Evolutionary conservation across 1,140 invertebrate genomes (phyloP).

Genomic region (Drosophila guanche): DNA sequence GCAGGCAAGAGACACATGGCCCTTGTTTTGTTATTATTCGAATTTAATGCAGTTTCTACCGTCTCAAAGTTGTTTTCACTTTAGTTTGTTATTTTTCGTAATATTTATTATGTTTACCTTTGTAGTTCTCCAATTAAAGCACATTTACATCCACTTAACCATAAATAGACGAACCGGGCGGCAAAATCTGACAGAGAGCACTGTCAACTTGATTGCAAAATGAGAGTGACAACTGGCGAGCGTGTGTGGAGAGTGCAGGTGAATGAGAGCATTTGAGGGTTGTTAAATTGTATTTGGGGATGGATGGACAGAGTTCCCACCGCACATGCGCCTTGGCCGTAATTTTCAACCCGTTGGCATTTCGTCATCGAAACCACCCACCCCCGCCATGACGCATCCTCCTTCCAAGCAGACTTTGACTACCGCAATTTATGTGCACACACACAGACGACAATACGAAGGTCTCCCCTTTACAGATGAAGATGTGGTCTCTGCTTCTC

Average conservation of each 20-base stretch:
- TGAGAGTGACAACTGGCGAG: background rate
- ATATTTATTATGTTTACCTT: constrained; percentile 26
- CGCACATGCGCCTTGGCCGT: constrained; percentile 56
- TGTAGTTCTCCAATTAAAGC: constrained; percentile 10
- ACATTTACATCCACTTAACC: constrained; percentile 43
- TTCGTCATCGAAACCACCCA: constrained; percentile 17
- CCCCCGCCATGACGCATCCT: constrained; percentile 22
- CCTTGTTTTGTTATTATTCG: background rate
- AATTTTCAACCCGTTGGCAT: constrained; percentile 73
- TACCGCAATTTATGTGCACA: constrained; percentile 54
- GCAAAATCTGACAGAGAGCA: constrained; percentile 63
- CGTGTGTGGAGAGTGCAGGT: constrained; percentile 18
- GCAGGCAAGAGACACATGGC: no score
- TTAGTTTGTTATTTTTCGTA: background rate
- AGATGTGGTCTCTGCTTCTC: no score
- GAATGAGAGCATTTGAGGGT: constrained; percentile 27
- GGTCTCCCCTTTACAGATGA: constrained; percentile 1
- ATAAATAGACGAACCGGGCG: constrained; percentile 68
- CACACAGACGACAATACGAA: constrained; percentile 4
- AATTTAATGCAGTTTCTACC: background rate
- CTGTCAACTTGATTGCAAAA: constrained; percentile 2
- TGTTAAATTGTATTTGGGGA: constrained; percentile 29
- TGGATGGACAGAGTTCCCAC: constrained; percentile 1
- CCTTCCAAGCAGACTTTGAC: constrained; percentile 22
- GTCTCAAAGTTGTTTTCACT: background rate